Percentiles rank a stretch among this genome's conserved stretches.
Evolutionary conservation across 2,113 vertebrate genomes (phyloP).

Genomic region (Toxotes chatareus): DNA sequence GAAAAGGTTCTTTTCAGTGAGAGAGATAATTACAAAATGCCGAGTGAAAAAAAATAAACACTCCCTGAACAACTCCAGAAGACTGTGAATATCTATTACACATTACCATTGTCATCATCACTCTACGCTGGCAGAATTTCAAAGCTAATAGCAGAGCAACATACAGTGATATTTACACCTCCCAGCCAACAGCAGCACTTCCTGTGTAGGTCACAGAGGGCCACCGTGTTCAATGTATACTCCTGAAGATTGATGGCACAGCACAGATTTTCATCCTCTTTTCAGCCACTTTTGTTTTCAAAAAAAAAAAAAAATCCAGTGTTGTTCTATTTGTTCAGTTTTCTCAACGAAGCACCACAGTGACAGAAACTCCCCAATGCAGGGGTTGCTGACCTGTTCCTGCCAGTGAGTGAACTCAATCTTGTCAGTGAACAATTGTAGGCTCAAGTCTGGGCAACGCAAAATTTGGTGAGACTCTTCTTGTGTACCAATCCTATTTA

Average conservation of each 20-base stretch:
- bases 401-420: neutral
- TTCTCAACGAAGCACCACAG: slow-evolving; percentile 3
- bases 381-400: neutral
- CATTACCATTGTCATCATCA: neutral
- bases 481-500: neutral
- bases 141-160: neutral
- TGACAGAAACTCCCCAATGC: slow-evolving; percentile 25
- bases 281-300: slow-evolving; percentile 37
- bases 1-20: slow-evolving; percentile 22
- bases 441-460: slow-evolving; percentile 1
- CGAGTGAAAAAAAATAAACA: neutral
- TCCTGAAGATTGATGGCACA: slow-evolving; percentile 48
- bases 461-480: neutral
- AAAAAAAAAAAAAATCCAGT: slow-evolving; percentile 18
- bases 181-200: slow-evolving; percentile 45
- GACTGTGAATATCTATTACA: neutral
- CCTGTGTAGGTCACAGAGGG: slow-evolving; percentile 70
- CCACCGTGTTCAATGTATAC: slow-evolving; percentile 47
- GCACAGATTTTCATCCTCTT: slow-evolving; percentile 48
- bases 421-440: neutral
- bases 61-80: neutral
- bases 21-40: neutral
- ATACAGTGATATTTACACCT: slow-evolving; percentile 18
- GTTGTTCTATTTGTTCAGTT: slow-evolving; percentile 19
- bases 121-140: neutral